These are phyloP conservation scores for Caenorhabditis drosophilae DNA, from an alignment of 2,888 invertebrate species.

Conservation along the genomic window DNA sequence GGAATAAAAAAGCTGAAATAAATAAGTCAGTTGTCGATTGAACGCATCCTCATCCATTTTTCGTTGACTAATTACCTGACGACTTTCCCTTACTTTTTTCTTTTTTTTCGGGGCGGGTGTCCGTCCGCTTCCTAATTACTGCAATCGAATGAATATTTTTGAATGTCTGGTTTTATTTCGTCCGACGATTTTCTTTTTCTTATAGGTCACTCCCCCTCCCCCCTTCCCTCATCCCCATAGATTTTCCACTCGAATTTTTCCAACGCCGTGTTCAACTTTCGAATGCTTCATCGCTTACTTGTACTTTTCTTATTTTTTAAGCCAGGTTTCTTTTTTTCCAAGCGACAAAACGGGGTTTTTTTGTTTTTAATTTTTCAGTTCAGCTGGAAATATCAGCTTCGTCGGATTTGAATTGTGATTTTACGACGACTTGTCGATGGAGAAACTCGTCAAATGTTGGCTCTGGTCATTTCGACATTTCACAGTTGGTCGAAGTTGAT, in stretches of 20 bases:
- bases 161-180: not conserved
- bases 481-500: slow-evolving; percentile 19
- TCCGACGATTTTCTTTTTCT: slow-evolving; percentile 3
- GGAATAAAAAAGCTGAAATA: no score
- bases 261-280: no score
- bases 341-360: no score
- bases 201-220: slow-evolving; percentile 3
- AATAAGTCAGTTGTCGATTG: no score
- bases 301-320: not conserved
- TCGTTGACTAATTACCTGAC: no score
- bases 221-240: not conserved
- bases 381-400: slow-evolving; percentile 51
- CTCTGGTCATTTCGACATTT: slow-evolving; percentile 18
- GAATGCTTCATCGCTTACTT: no score
- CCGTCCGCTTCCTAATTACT: not conserved
- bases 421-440: slow-evolving; percentile 58
- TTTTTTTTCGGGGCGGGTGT: not conserved
- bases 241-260: not conserved
- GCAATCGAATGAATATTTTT: not conserved
- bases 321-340: no score
- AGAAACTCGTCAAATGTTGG: slow-evolving; percentile 52
- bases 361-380: slow-evolving; percentile 27
- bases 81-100: slow-evolving; percentile 1
- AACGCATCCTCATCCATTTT: no score
- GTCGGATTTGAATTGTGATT: slow-evolving; percentile 63